Percentiles rank a stretch among this genome's conserved stretches.
Conservation (phyloP, 2,797 vertebrate genomes). For the Darevskia nairensis region DNA sequence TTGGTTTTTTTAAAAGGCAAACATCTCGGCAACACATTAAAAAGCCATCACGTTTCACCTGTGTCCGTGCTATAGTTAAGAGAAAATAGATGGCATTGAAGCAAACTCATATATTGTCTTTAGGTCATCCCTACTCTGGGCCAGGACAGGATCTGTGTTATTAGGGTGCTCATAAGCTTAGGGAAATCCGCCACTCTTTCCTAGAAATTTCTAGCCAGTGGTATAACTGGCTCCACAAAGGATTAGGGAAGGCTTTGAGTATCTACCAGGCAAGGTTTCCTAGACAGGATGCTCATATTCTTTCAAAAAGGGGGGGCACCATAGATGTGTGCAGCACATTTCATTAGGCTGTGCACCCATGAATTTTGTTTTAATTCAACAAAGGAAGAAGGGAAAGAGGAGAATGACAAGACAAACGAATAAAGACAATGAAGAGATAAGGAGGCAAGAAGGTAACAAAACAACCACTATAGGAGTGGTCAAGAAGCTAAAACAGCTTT, state of each 20-base stretch:
- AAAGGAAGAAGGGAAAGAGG: no score
- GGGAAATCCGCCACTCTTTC: background rate
- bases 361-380: no score
- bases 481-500: no score
- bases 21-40: slow-evolving; percentile 37
- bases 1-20: background rate
- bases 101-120: background rate
- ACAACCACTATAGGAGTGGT: no score
- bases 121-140: background rate
- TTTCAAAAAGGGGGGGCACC: no score
- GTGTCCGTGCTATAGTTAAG: background rate
- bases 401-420: no score
- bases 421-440: no score
- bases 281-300: background rate
- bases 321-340: no score
- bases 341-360: no score
- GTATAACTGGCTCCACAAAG: background rate
- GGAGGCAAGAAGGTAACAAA: no score
- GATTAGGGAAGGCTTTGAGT: background rate
- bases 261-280: background rate
- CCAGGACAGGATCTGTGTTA: background rate
- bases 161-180: background rate
- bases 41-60: slow-evolving; percentile 14
- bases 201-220: background rate
- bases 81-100: background rate